phyloP scores from a whole-genome alignment of 2,888 invertebrate species.

The Drosophila pegasa region DNA sequence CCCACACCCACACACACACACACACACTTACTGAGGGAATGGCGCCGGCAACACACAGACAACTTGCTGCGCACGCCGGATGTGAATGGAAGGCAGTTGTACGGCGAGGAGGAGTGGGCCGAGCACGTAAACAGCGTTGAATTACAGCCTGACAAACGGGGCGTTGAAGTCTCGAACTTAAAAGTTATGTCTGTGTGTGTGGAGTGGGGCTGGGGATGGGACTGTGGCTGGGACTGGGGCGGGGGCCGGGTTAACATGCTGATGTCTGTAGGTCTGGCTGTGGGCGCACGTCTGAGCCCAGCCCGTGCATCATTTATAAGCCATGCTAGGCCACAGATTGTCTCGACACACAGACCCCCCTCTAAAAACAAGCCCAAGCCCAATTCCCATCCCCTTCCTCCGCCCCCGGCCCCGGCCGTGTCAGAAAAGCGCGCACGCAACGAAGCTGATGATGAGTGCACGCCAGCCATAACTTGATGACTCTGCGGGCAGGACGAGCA shows the following conservation, averaged over 20 bases:
- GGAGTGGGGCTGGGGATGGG: constrained; percentile 4
- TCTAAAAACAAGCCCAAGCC: constrained; percentile 3
- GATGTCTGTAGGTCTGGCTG: constrained; percentile 19
- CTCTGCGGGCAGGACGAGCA: constrained; percentile 31
- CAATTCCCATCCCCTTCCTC: constrained; percentile 6
- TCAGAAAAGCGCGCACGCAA: constrained; percentile 58
- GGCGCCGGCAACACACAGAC: constrained; percentile 36
- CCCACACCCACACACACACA: constrained; percentile 14
- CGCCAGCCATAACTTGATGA: constrained; percentile 67
- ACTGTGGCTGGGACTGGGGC: background rate
- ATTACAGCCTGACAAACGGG: constrained; percentile 79
- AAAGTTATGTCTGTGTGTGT: constrained; percentile 68
- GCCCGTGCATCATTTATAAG: constrained; percentile 79
- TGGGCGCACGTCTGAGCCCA: constrained; percentile 37
- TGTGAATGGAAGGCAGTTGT: constrained; percentile 22
- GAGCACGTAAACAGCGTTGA: constrained; percentile 76
- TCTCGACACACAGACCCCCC: constrained; percentile 60
- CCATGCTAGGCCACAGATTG: constrained; percentile 78
- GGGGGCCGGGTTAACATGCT: constrained; percentile 7
- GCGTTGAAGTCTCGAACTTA: constrained; percentile 78
- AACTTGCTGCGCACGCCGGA: constrained; percentile 45
- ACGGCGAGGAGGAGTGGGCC: constrained; percentile 6
- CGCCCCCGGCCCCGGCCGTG: constrained; percentile 3
- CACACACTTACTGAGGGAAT: constrained; percentile 14
- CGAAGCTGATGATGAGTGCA: constrained; percentile 74